Evolutionary conservation across 35 echinoderm and acorn worm genomes (phyloP), one percentile per base, ranked within the genome.

Genomic region (Ophiothrix spiculata): DNA sequence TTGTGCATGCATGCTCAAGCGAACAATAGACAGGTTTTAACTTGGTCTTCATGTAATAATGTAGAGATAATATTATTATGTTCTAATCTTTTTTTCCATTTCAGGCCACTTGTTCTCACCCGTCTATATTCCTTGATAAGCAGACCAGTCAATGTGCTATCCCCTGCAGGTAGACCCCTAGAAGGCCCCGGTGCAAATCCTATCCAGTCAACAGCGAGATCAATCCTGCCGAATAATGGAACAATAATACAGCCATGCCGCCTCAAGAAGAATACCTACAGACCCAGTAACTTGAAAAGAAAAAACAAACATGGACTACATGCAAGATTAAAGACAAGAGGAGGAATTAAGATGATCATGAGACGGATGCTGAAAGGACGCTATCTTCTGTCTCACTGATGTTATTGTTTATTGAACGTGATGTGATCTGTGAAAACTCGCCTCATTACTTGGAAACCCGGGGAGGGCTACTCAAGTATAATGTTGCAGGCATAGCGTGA

Each of bases 281-380:
- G 90, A 74, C 92, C 92, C 34, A 94, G 79, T 60, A 89, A 91
- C 25, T 87, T 83, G 40, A 94, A 90, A 74, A 90, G 92, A 80
- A 79, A 87, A 75, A 94, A 16, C 1, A 94, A 90, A 35, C 92
- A 94, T 76, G 92, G 92, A 14, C 84, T 76, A 21, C 84, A 94
- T 78, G 86, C 83, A 45, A 86, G 92, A 37, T 79, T 94, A 88
- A 82, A 87, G 56, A 94, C 88, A 14, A 31, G 82, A 16, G 77
- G 64, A 42, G 92, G 92, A 38, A 90, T 90, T 31, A 84, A 81
- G 75, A 37, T 86, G 37, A 77, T 94, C 1, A 86, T 83, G 88
- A 81, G 79, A 45, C 56, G 92, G 40, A 87, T 90, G 83, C 69
- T 94, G 49, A 94, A 90, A 64, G 92, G 92, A 46, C 74, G 88